phyloP scores from a whole-genome alignment of 2,888 invertebrate species.

The Tuberolachnus salignus region DNA sequence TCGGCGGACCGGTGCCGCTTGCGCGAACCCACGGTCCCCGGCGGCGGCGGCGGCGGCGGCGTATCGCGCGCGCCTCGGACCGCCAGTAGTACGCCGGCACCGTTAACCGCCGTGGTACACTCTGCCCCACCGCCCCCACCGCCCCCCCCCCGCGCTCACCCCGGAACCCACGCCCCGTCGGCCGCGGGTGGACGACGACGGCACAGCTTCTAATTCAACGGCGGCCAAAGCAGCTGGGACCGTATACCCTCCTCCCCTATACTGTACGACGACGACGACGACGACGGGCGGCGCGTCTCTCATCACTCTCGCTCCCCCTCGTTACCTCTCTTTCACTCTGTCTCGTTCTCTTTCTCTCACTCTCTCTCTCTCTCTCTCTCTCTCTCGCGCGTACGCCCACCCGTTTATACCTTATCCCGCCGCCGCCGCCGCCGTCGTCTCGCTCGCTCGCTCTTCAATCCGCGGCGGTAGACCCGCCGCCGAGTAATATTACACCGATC shows the following conservation, averaged over 20 bases:
- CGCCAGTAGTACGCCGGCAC: neutral
- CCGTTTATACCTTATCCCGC: neutral
- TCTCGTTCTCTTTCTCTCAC: neutral
- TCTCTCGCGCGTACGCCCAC: neutral
- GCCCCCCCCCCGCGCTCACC: neutral
- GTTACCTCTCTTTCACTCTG: neutral
- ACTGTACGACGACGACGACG: no score
- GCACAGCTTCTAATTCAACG: constrained; percentile 52
- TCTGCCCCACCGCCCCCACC: neutral
- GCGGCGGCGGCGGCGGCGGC: constrained; percentile 32
- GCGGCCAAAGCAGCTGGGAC: constrained; percentile 48
- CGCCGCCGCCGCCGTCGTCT: constrained; percentile 1
- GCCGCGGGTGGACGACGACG: neutral
- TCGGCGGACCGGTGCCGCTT: constrained; percentile 45
- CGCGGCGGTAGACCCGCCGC: no score
- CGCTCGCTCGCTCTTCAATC: neutral
- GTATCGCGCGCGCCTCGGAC: constrained; percentile 24
- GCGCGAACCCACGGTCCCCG: constrained; percentile 35
- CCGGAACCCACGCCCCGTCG: no score
- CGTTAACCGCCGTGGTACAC: neutral
- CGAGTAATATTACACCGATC: no score
- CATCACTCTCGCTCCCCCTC: neutral
- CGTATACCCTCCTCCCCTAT: neutral
- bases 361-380: neutral
- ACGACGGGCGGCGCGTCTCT: neutral